A percentile compares a stretch with the other conserved stretches of the same genome.
Evolutionary conservation across 2,113 vertebrate genomes (phyloP).

Genomic region (Gasterosteus nipponicus): DNA sequence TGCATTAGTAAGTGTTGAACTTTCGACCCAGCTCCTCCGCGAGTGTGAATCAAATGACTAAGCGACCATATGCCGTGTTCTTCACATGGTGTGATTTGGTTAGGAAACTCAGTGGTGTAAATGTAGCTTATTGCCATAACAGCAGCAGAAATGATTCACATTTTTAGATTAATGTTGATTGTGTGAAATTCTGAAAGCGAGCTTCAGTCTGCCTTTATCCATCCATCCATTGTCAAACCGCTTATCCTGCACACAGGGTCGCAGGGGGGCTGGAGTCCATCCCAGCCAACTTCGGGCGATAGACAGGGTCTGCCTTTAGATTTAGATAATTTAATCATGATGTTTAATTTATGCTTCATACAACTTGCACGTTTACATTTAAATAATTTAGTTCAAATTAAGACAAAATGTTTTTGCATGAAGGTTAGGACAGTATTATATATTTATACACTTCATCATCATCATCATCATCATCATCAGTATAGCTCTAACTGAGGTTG

Average conservation of each 20-base stretch:
- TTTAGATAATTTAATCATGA: neutral
- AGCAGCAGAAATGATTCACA: neutral
- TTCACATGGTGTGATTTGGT: slow-evolving; percentile 5
- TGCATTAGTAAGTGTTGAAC: slow-evolving; percentile 38
- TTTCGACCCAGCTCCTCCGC: slow-evolving; percentile 26
- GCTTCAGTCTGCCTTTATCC: slow-evolving; percentile 5
- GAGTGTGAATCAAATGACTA: slow-evolving; percentile 32
- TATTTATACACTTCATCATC: neutral
- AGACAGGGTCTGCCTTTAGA: too few relatives aligned
- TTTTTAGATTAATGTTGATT: neutral
- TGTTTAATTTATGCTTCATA: slow-evolving; percentile 30
- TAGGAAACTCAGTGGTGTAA: neutral
- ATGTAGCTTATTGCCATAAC: neutral
- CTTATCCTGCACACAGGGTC: too few relatives aligned
- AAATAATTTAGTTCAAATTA: slow-evolving; percentile 18
- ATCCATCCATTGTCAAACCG: too few relatives aligned
- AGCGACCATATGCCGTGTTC: slow-evolving; percentile 14
- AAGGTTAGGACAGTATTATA: neutral
- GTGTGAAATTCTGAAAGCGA: neutral
- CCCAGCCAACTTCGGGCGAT: too few relatives aligned
- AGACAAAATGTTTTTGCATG: neutral
- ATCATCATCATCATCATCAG: neutral
- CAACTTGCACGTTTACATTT: slow-evolving; percentile 9
- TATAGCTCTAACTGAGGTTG: neutral
- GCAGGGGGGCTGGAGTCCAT: too few relatives aligned